Percentiles rank a stretch among this genome's conserved stretches.
Evolutionary conservation across 2,113 vertebrate species (phyloP).

Genomic region (Sapajus apella): DNA sequence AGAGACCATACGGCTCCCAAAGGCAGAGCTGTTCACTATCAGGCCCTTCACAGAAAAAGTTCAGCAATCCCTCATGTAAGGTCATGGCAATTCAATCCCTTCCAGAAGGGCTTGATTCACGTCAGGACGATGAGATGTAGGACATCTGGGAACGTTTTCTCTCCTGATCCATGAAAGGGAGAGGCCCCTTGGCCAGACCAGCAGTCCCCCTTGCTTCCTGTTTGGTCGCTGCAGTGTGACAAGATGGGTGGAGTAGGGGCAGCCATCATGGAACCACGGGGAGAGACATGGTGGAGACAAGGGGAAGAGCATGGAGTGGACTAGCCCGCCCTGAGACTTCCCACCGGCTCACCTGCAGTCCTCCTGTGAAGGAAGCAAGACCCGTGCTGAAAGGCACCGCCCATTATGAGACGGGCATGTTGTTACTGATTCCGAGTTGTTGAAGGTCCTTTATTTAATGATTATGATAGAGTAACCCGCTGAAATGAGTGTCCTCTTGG

Average conservation of each 20-base stretch:
- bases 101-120: background rate
- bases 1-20: background rate
- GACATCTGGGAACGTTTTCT: background rate
- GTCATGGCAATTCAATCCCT: background rate
- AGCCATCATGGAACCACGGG: background rate
- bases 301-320: rapidly evolving
- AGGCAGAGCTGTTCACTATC: background rate
- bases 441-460: background rate
- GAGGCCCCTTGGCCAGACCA: background rate
- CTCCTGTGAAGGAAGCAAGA: background rate
- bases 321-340: too few species aligned
- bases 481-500: background rate
- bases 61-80: background rate
- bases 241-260: background rate
- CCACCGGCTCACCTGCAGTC: background rate
- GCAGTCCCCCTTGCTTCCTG: background rate
- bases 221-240: rapidly evolving
- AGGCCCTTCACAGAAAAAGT: background rate
- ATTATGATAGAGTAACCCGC: rapidly evolving
- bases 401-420: rapidly evolving
- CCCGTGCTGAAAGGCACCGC: rapidly evolving
- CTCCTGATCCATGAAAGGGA: background rate
- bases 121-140: background rate
- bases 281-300: background rate
- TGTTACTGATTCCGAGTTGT: rapidly evolving